These are phyloP conservation scores for Epiblema foenella DNA, from an alignment of 2,888 invertebrate species.

Conservation along the genomic window DNA sequence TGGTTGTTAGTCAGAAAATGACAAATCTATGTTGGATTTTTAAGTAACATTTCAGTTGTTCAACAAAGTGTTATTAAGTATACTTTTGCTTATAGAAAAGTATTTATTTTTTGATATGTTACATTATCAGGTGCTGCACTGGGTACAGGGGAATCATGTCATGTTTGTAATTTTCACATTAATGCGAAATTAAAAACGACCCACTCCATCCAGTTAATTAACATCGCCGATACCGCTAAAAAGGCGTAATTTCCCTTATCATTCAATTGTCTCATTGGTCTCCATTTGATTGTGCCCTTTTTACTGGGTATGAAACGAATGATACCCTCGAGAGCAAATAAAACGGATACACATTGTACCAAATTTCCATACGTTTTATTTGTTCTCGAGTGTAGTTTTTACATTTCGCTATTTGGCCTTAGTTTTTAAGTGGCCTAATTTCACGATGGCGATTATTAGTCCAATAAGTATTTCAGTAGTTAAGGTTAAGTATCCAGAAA, in stretches of 20 bases:
- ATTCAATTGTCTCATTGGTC: no score
- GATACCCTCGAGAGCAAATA: background rate
- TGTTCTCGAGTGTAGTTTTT: no score
- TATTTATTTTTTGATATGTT: background rate
- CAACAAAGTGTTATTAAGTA: background rate
- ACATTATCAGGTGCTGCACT: background rate
- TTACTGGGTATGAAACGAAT: background rate
- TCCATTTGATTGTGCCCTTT: background rate
- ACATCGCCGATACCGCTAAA: background rate
- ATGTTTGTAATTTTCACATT: background rate
- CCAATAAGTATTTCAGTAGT: background rate
- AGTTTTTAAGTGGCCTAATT: no score
- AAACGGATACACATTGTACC: no score
- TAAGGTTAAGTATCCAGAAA: background rate
- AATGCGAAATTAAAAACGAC: no score
- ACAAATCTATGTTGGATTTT: background rate
- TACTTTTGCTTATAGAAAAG: background rate
- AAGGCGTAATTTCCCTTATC: background rate
- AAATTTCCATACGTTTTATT: no score
- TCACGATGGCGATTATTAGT: background rate
- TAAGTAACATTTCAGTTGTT: no score
- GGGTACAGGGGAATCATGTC: background rate
- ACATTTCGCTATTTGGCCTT: no score
- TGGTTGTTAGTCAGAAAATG: background rate
- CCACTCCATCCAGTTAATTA: background rate